Evolutionary conservation across 2,797 vertebrate species (phyloP), one percentile per base, ranked within the genome.

Genomic region (Steatocranus sp.): DNA sequence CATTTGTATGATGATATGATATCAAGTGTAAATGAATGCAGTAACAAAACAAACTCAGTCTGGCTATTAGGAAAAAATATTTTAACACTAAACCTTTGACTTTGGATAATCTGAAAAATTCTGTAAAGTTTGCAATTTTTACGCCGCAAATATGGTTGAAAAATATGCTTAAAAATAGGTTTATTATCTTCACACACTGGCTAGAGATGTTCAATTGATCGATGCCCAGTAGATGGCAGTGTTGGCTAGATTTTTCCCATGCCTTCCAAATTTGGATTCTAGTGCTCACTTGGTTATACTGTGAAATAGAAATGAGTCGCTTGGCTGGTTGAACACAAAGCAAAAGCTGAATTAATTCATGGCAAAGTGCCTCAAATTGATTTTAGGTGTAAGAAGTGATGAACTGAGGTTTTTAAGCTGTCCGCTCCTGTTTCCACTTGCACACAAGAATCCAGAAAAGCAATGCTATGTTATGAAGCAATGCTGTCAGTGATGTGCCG

Each of bases 151-250:
- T 27, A 18, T 18, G 1, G 17, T 0, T 73, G 10, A 48, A 11
- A 73, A 32, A 58, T 30, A 54, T 43, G 34, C 11, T 76, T 27
- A n/a, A 41, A 76, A 54, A 23, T 53, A 43, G 50, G 1, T 30
- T 0, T 46, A 46, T 27, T 46, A 30, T 38, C 12, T 5, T 14
- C 74, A 17, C 18, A 7, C 50, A 10, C 14, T 34, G 70, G 41
- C 3, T 25, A 32, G 3, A 54, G 5, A 14, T 17, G 25, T 48
- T 48, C 43, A n/a, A 27, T 48, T 48, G 9, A 76, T 41, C 6
- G 0, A 11, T 76, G 11, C n/a, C 78, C 92, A 89, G 48, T 88
- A 93, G 94, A 76, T 89, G 92, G 86, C 89, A 84, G 49, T 83
- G n/a, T 88, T 89, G 89, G 83, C 90, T 75, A 58, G 56, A 18